phyloP scores from a whole-genome alignment of 2,797 vertebrate species.

The Malurus splendens region DNA sequence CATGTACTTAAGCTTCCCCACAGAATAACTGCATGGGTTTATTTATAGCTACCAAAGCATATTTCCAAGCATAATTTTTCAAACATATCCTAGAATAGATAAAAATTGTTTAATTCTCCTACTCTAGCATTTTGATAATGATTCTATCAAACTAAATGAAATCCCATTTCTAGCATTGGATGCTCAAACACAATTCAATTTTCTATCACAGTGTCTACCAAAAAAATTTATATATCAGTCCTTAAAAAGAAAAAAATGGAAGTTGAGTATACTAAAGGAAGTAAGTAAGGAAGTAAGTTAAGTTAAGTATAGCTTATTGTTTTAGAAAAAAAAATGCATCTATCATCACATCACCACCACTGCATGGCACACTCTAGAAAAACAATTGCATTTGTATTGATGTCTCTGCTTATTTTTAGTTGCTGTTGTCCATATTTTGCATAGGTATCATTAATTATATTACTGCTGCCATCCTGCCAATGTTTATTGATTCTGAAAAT shows the following conservation, averaged over 20 bases:
- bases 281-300: no score
- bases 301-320: not conserved
- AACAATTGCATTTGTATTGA: rapidly evolving
- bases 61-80: not conserved
- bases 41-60: not conserved
- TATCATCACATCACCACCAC: not conserved
- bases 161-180: not conserved
- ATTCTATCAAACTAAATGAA: not conserved
- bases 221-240: not conserved
- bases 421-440: not conserved
- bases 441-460: not conserved
- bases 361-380: not conserved
- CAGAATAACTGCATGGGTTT: not conserved
- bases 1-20: rapidly evolving
- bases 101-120: not conserved
- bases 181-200: not conserved
- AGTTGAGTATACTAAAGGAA: not conserved
- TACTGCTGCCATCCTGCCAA: not conserved
- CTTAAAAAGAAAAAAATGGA: not conserved
- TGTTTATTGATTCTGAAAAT: not conserved
- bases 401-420: not conserved
- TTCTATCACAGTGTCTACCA: not conserved
- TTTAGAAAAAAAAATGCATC: not conserved
- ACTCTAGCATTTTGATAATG: not conserved
- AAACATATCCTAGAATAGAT: not conserved